Evolutionary conservation across 2,888 invertebrate genomes (phyloP).

Genomic region (Strigamia maritima): DNA sequence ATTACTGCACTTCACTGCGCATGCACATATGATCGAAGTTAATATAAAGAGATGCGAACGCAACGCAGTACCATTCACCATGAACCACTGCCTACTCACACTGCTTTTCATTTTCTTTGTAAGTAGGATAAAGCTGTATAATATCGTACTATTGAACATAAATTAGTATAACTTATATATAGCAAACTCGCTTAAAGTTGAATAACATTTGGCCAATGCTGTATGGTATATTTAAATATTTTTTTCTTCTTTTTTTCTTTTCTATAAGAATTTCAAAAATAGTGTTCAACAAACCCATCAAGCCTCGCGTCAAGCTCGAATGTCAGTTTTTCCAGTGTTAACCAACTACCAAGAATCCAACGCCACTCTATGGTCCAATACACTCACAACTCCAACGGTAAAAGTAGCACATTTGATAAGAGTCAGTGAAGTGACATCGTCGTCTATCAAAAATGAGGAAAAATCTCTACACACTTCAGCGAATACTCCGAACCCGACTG

Average conservation of each 20-base stretch:
- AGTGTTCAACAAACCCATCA: not conserved
- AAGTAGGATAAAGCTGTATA: not conserved
- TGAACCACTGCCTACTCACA: not conserved
- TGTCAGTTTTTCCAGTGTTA: not conserved
- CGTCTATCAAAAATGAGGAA: not conserved
- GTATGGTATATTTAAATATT: too few species aligned
- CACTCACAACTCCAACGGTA: not conserved
- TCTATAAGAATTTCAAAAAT: not conserved
- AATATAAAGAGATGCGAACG: not conserved
- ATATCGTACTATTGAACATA: not conserved
- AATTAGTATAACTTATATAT: too few species aligned
- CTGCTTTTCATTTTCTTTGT: not conserved
- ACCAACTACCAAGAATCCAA: slow-evolving; percentile 31
- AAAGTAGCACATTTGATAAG: not conserved
- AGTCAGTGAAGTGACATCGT: not conserved
- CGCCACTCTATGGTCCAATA: not conserved
- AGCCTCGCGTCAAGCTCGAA: not conserved
- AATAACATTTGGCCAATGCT: too few species aligned
- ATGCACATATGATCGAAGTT: not conserved
- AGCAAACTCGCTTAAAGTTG: too few species aligned
- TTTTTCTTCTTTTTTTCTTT: not conserved
- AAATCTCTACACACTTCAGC: not conserved
- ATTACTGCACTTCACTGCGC: not conserved
- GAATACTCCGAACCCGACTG: not conserved
- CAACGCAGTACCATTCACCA: not conserved